A percentile compares a stretch with the other conserved stretches of the same genome.
Evolutionary conservation across 1,140 invertebrate genomes (phyloP).

Genomic region (Cotesia chilonis): DNA sequence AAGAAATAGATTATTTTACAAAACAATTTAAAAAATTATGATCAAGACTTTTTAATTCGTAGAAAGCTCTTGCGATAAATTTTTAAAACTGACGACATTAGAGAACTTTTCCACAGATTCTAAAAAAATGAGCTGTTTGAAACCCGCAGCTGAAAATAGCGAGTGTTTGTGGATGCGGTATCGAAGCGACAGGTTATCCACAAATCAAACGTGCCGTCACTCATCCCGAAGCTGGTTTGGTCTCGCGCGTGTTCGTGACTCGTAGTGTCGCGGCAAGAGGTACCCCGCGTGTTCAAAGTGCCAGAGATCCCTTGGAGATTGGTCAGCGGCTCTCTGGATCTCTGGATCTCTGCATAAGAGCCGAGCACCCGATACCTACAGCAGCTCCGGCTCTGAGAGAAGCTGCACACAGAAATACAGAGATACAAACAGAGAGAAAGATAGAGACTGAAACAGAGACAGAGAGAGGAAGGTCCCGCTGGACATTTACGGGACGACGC

Average conservation of each 20-base stretch:
- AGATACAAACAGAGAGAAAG: not conserved
- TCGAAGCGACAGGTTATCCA: constrained; percentile 37
- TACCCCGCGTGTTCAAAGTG: constrained; percentile 3
- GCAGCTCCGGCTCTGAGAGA: too few relatives aligned
- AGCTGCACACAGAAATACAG: too few relatives aligned
- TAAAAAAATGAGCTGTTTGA: too few relatives aligned
- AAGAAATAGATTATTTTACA: too few relatives aligned
- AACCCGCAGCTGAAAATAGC: too few relatives aligned
- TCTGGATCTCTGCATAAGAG: too few relatives aligned
- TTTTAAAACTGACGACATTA: too few relatives aligned
- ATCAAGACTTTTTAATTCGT: too few relatives aligned
- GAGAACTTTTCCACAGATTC: too few relatives aligned
- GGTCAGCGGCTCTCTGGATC: constrained; percentile 2
- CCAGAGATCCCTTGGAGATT: constrained; percentile 14
- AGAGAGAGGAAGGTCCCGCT: not conserved
- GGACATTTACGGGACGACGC: constrained; percentile 2
- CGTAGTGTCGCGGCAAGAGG: constrained; percentile 20
- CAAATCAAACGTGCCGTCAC: constrained; percentile 30
- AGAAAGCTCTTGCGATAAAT: too few relatives aligned
- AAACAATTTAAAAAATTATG: too few relatives aligned
- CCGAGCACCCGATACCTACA: too few relatives aligned
- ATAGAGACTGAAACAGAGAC: not conserved
- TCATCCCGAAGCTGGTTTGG: constrained; percentile 31
- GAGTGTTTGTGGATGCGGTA: constrained; percentile 3
- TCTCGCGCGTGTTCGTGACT: constrained; percentile 35